Conservation (phyloP, 1,140 invertebrate genomes). For the Halesus radiatus region DNA sequence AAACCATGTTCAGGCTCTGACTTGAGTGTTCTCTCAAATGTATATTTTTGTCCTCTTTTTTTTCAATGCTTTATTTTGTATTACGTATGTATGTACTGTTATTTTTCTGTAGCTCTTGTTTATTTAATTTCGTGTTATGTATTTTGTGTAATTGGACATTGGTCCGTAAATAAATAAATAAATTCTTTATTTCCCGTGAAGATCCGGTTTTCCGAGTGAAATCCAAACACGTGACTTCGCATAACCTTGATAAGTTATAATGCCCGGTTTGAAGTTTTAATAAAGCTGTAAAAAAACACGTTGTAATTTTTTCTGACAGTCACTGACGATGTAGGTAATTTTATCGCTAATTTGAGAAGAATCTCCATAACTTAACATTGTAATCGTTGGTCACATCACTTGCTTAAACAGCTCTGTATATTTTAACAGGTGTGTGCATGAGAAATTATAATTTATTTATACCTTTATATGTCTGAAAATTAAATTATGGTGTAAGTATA, state of each 20-base stretch:
- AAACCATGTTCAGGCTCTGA: too few relatives aligned
- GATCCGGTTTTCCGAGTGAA: background rate
- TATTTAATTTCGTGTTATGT: too few relatives aligned
- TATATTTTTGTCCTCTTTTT: too few relatives aligned
- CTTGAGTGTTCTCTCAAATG: too few relatives aligned
- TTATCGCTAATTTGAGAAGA: slow-evolving; percentile 25
- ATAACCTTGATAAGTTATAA: slow-evolving; percentile 14
- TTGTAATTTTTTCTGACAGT: background rate
- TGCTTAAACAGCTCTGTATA: slow-evolving; percentile 23
- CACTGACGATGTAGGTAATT: slow-evolving; percentile 19
- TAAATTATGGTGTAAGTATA: too few relatives aligned
- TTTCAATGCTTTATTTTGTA: too few relatives aligned
- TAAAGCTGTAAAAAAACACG: slow-evolving; percentile 17
- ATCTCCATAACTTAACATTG: slow-evolving; percentile 36
- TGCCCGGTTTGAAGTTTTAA: slow-evolving; percentile 15
- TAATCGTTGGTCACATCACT: slow-evolving; percentile 27
- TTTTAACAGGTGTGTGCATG: slow-evolving; percentile 21
- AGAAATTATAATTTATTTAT: too few relatives aligned
- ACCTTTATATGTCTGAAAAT: too few relatives aligned
- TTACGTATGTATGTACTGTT: too few relatives aligned
- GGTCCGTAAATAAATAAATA: too few relatives aligned
- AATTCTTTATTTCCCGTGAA: background rate
- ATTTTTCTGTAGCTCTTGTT: too few relatives aligned
- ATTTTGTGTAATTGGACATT: too few relatives aligned
- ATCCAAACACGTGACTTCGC: background rate